Conservation (phyloP, 2,113 vertebrate species). For the Oryzias curvinotus region DNA sequence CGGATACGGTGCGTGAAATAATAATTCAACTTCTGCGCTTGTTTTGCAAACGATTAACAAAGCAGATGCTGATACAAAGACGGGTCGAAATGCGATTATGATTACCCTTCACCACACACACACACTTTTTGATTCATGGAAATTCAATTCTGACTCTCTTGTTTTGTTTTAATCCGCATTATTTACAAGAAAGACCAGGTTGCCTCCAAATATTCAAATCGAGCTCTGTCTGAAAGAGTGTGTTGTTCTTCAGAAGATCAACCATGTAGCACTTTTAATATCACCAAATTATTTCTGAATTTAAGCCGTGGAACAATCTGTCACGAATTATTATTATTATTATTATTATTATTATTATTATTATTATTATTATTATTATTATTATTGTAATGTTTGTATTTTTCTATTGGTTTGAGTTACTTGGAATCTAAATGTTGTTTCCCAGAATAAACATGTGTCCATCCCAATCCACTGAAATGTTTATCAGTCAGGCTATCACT, state of each 20-base stretch:
- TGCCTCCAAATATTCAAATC: slow-evolving; percentile 53
- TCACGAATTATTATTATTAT: not conserved
- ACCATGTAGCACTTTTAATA: slow-evolving; percentile 29
- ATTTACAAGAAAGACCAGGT: slow-evolving; percentile 81
- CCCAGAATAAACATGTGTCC: slow-evolving; percentile 36
- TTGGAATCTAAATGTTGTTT: slow-evolving; percentile 1
- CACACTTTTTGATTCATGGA: slow-evolving; percentile 90
- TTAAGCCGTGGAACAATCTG: not conserved
- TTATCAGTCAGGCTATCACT: slow-evolving; percentile 59
- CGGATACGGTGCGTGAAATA: slow-evolving; percentile 66
- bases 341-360: slow-evolving; percentile 12
- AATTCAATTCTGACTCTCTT: slow-evolving; percentile 86
- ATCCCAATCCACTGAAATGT: slow-evolving; percentile 57
- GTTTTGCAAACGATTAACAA: slow-evolving; percentile 86
- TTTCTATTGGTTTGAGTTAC: not conserved
- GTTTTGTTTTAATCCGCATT: slow-evolving; percentile 86
- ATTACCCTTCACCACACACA: slow-evolving; percentile 70
- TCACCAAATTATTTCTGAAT: slow-evolving; percentile 1
- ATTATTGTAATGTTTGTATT: not conserved
- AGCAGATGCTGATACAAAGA: slow-evolving; percentile 83
- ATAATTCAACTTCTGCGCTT: slow-evolving; percentile 74
- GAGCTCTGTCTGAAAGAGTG: slow-evolving; percentile 48
- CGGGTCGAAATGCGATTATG: slow-evolving; percentile 83
- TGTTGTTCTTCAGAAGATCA: slow-evolving; percentile 42
- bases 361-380: slow-evolving; percentile 15